Base-by-base conservation (phyloP, 2,888 invertebrate species). In the Tethea ocularis region DNA sequence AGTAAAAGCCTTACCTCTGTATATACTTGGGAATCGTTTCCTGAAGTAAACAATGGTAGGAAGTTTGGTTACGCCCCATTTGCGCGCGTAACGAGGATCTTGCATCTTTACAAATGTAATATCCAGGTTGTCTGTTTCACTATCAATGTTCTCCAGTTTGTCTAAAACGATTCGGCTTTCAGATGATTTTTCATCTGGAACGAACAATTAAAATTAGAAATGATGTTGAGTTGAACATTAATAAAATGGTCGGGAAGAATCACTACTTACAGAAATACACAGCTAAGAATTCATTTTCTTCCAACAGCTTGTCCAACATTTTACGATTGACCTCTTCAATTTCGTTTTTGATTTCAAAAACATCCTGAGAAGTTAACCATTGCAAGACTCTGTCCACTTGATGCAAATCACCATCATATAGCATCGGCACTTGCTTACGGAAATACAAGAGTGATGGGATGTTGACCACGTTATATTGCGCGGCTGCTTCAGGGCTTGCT, bases 311-410 rank as follows among this genome's bases (percentile, higher is more conserved):
- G 80, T 99, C 98, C 77, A 99, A 93, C 98, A 98, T 98, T 91
- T 98, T 98, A 66, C 97, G 96, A 87, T 99, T 98, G 10, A 99
- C 99, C 85, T 99, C 98, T 86, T 98, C 98, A 79, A 99, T 99
- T 94, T 98, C 98, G 82, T 98, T 98, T 93, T 98, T 98, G 58
- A 98, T 96, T 89, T 98, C 98, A 89, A 98, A 98, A 58, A 98
- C 97, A 83, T 98, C 98, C 81, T 98, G 98, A 55, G 98, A 98
- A 26, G 98, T 98, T 51, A 98, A 89, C 98, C 98, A 98, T 65
- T 96, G 95, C 6, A 98, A 91, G 23, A 98, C 95, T 82, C 95
- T 96, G 57, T 97, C 97, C 41, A 97, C 97, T 85, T 98, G 98
- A 66, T 95, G 96, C 41, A 98, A 89, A 82, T 98, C 98, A 6